phyloP scores from a whole-genome alignment of 2,888 invertebrate genomes.

The Dendrolimus houi region DNA sequence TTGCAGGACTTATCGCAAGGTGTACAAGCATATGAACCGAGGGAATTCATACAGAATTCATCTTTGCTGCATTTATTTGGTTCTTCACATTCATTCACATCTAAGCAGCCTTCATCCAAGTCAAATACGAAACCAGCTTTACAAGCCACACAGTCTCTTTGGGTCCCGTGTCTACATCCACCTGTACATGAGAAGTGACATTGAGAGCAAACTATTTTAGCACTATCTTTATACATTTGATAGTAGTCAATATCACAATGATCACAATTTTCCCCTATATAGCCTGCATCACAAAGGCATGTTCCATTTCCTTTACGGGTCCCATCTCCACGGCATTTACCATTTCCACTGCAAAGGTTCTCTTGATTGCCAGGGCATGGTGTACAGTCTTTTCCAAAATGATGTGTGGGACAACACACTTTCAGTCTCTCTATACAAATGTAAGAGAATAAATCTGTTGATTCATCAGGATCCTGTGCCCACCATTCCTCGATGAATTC shows the following conservation, averaged over 20 bases:
- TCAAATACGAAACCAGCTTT: conserved; percentile 84
- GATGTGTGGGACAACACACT: conserved; percentile 90
- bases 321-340: conserved; percentile 88
- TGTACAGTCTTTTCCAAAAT: conserved; percentile 88
- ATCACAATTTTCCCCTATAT: conserved; percentile 85
- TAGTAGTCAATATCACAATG: conserved; percentile 86
- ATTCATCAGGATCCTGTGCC: conserved; percentile 73
- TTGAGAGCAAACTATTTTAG: conserved; percentile 83
- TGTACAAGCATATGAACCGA: conserved; percentile 88
- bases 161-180: conserved; percentile 84
- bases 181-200: conserved; percentile 89
- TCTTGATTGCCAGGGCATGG: conserved; percentile 86
- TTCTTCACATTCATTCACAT: conserved; percentile 89
- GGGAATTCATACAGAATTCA: conserved; percentile 92
- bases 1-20: conserved; percentile 90
- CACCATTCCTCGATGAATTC: conserved; percentile 92
- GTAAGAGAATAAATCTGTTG: conserved; percentile 67
- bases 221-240: conserved; percentile 83
- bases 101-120: conserved; percentile 85
- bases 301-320: conserved; percentile 95
- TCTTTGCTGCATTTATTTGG: conserved; percentile 73
- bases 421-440: conserved; percentile 87
- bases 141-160: conserved; percentile 78
- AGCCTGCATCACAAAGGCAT: conserved; percentile 91
- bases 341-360: conserved; percentile 87